Evolutionary conservation across 2,113 vertebrate genomes (phyloP), one percentile per base, ranked within the genome.

Genomic region (Antechinus stuartii): DNA sequence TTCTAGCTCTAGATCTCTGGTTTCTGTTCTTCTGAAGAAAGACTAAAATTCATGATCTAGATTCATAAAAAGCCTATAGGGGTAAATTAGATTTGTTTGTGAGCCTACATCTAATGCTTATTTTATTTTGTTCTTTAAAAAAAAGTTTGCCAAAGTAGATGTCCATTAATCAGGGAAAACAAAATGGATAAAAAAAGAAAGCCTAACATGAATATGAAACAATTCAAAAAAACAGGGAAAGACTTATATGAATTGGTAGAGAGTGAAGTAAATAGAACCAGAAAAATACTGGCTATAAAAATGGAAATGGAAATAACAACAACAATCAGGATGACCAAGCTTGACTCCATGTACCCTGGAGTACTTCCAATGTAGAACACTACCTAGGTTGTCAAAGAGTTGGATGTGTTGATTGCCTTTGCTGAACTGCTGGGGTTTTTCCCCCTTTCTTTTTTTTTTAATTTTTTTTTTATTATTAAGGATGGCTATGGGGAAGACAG

Each of bases 11-110:
- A 76, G 16, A 84, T n/a, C 14, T 84, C 68, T 19, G 91, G 93
- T 91, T 30, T 95, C 30, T 95, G 52, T 35, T 94, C 94, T 96
- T 96, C 19, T 92, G 49, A 93, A 55, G 9, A 94, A 97, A 97
- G 53, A 2, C 84, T 94, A 95, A 91, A 52, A 91, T 92, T 90
- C 24, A 3, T 54, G 0, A 94, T 54, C 23, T 90, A 42, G 11
- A n/a, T n/a, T 54, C 68, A 27, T 90, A 90, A 93, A 12, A 96
- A 68, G 23, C 84, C 89, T 92, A 26, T 91, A 55, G 94, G n/a
- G 93, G 49, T 47, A 95, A 90, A 26, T 92, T 46, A 96, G 56
- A 49, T 12, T 26, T 54, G 55, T 50, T 35, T 93, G n/a, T 23
- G n/a, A n/a, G 7, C 68, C 6, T 84, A 50, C 12, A 68, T 92